Percentiles rank a stretch among this genome's conserved stretches.
Evolutionary conservation across 2,888 invertebrate species (phyloP).

Genomic region (Macroteleia sp.): DNA sequence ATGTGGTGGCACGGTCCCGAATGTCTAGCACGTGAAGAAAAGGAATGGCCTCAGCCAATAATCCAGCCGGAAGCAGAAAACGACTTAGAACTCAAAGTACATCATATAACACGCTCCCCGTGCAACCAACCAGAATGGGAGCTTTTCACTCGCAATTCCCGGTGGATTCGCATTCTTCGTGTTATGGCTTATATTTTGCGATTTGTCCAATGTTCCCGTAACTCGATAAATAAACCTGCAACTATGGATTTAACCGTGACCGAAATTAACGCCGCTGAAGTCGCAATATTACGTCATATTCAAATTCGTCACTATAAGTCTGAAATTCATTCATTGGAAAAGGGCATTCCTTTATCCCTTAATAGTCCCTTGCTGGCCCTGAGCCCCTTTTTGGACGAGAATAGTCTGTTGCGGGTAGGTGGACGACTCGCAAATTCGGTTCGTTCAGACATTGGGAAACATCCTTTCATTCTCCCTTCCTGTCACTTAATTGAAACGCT

Average conservation of each 20-base stretch:
- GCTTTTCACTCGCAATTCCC: too few relatives aligned
- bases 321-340: neutral
- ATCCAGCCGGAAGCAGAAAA: neutral
- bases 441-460: neutral
- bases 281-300: neutral
- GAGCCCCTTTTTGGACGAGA: constrained; percentile 6
- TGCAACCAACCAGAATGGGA: too few relatives aligned
- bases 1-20: constrained; percentile 14
- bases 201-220: too few relatives aligned
- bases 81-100: too few relatives aligned
- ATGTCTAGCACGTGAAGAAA: neutral
- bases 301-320: neutral
- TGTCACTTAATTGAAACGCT: neutral
- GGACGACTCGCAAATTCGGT: neutral
- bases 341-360: neutral
- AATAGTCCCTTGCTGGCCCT: neutral
- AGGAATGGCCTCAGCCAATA: neutral
- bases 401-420: neutral
- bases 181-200: too few relatives aligned
- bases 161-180: too few relatives aligned
- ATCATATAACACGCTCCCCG: too few relatives aligned
- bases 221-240: too few relatives aligned
- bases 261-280: neutral
- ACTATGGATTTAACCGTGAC: neutral
- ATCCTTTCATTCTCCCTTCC: constrained; percentile 1